Conservation (phyloP, 2,113 vertebrate species). For the Progne subis region DNA sequence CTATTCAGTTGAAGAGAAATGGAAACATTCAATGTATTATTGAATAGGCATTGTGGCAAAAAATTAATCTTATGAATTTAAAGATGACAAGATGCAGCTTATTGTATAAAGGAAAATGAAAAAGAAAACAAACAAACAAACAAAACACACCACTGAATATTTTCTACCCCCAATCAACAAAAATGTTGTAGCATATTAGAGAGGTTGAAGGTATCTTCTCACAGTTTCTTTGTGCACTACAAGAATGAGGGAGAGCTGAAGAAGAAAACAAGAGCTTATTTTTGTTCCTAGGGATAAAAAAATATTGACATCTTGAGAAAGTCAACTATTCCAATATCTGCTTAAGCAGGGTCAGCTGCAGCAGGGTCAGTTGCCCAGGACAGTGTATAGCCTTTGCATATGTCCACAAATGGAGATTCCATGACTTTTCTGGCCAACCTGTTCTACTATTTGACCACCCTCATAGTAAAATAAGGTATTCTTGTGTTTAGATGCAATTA, state of each 20-base stretch:
- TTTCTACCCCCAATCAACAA: background rate
- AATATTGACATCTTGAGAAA: background rate
- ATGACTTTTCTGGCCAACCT: background rate
- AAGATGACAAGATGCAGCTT: background rate
- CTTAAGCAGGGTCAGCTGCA: background rate
- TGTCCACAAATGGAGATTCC: background rate
- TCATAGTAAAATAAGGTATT: background rate
- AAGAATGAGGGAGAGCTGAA: conserved; percentile 1
- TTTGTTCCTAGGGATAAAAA: background rate
- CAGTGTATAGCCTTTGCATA: background rate
- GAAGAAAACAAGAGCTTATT: conserved; percentile 35
- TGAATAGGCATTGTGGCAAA: background rate
- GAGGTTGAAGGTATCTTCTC: conserved; percentile 18
- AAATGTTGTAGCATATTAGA: background rate
- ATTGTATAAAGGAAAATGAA: background rate
- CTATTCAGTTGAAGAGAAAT: background rate
- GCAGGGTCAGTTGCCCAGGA: background rate
- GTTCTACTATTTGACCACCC: background rate
- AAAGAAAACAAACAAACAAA: background rate
- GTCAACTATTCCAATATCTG: background rate
- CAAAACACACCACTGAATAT: background rate
- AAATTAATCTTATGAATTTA: background rate
- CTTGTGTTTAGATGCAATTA: background rate
- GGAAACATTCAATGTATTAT: background rate
- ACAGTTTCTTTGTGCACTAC: background rate